Conservation (phyloP, 2,888 invertebrate species). For the Tubulanus polymorphus region DNA sequence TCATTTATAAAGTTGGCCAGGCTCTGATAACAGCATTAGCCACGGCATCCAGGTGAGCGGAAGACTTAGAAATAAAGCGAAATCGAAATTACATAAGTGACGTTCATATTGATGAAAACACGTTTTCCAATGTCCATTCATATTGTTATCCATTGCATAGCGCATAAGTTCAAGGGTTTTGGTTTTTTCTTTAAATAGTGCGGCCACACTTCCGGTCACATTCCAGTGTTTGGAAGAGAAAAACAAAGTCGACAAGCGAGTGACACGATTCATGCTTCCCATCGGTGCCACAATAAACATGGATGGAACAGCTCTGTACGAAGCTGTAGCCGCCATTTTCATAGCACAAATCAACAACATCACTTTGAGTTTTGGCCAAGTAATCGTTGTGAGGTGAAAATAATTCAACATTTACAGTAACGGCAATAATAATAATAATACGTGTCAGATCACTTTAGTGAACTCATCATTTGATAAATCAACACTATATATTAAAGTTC, state of each 20-base stretch:
- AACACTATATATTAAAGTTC: no score
- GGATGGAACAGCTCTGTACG: conserved; percentile 63
- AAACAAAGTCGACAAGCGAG: conserved; percentile 72
- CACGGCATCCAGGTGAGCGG: conserved; percentile 48
- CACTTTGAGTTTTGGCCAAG: conserved; percentile 72
- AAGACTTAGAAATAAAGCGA: no score
- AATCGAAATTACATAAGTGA: no score
- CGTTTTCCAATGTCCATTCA: no score
- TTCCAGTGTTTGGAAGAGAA: conserved; percentile 82
- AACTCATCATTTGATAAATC: no score
- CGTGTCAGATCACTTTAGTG: no score
- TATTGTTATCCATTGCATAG: no score
- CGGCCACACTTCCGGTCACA: conserved; percentile 83
- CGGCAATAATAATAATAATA: no score
- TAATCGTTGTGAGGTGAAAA: conserved; percentile 87
- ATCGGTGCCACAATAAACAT: conserved; percentile 72
- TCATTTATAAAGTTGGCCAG: conserved; percentile 35
- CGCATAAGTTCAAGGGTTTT: no score
- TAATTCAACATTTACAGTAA: no score
- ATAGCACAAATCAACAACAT: conserved; percentile 84
- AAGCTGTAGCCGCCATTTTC: conserved; percentile 81
- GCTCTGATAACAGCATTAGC: conserved; percentile 63
- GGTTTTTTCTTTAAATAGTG: no score
- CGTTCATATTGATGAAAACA: no score
- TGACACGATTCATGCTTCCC: conserved; percentile 82